Percentiles rank a stretch among this genome's conserved stretches.
Evolutionary conservation across 1,140 invertebrate species (phyloP).

Genomic region (Goniozus legneri): DNA sequence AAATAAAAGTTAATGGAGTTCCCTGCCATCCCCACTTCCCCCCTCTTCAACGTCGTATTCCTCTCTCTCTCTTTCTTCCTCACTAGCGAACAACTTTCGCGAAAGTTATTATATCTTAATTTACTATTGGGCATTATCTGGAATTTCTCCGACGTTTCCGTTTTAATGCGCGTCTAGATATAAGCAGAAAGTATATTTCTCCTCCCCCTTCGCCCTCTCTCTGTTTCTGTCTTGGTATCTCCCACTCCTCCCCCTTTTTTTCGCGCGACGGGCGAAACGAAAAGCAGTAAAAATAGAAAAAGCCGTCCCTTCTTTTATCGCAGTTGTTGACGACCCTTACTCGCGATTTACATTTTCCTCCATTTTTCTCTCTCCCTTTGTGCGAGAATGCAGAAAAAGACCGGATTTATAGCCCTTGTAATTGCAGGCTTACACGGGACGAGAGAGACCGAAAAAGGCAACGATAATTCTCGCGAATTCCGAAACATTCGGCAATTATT

Average conservation of each 20-base stretch:
- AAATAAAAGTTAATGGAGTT: slow-evolving; percentile 54
- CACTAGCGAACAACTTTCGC: slow-evolving; percentile 37
- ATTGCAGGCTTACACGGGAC: too few relatives aligned
- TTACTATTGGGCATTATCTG: slow-evolving; percentile 43
- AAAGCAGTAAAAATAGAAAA: too few relatives aligned
- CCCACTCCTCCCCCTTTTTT: neutral
- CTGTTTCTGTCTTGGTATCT: neutral
- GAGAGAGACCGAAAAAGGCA: too few relatives aligned
- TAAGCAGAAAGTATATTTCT: slow-evolving; percentile 14
- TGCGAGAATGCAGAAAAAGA: too few relatives aligned
- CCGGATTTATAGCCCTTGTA: too few relatives aligned
- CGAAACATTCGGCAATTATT: too few relatives aligned
- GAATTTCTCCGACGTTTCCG: slow-evolving; percentile 30
- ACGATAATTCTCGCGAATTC: too few relatives aligned
- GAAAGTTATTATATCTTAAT: slow-evolving; percentile 49
- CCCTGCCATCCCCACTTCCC: slow-evolving; percentile 19
- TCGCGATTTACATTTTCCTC: too few relatives aligned
- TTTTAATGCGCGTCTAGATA: slow-evolving; percentile 24
- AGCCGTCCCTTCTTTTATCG: too few relatives aligned
- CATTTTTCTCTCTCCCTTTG: too few relatives aligned
- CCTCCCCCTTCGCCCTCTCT: neutral
- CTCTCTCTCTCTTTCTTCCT: slow-evolving; percentile 16
- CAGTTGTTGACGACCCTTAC: too few relatives aligned
- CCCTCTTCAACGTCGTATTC: neutral
- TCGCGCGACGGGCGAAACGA: too few relatives aligned